These are phyloP conservation scores for Synergus itoensis DNA, from an alignment of 2,888 invertebrate species.

Conservation along the genomic window DNA sequence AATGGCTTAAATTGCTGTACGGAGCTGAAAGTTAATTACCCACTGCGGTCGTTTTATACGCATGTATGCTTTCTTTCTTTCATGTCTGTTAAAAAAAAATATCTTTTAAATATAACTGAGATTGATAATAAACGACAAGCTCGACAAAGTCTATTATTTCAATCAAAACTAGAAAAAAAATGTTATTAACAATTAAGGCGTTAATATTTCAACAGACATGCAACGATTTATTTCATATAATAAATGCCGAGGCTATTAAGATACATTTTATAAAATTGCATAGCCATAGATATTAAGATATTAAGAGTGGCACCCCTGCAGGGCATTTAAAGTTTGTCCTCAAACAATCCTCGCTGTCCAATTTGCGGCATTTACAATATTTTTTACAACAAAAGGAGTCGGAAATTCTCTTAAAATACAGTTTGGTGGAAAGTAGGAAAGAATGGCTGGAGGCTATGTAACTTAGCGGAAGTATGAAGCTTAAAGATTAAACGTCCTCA, in stretches of 20 bases:
- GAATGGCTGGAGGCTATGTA: slow-evolving; percentile 64
- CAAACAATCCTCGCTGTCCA: slow-evolving; percentile 22
- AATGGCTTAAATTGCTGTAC: neutral
- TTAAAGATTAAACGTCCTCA: slow-evolving; percentile 70
- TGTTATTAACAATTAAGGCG: too few species aligned
- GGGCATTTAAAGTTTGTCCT: slow-evolving; percentile 16
- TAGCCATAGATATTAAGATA: slow-evolving; percentile 3
- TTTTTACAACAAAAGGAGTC: slow-evolving; percentile 14
- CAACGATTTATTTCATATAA: too few species aligned
- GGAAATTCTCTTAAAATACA: slow-evolving; percentile 41
- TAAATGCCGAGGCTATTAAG: neutral
- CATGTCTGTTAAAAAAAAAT: slow-evolving; percentile 1
- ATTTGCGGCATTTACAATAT: slow-evolving; percentile 25
- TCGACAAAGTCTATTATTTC: neutral
- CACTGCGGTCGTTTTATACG: neutral
- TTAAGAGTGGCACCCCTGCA: neutral
- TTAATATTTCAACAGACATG: too few species aligned
- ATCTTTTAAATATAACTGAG: neutral
- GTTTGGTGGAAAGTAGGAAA: slow-evolving; percentile 52
- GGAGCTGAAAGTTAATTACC: neutral
- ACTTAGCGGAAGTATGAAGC: slow-evolving; percentile 67
- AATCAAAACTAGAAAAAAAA: neutral
- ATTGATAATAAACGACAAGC: neutral
- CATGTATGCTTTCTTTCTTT: neutral
- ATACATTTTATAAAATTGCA: neutral